Evolutionary conservation across 2,113 vertebrate species (phyloP).

Genomic region (Prunella himalayana): DNA sequence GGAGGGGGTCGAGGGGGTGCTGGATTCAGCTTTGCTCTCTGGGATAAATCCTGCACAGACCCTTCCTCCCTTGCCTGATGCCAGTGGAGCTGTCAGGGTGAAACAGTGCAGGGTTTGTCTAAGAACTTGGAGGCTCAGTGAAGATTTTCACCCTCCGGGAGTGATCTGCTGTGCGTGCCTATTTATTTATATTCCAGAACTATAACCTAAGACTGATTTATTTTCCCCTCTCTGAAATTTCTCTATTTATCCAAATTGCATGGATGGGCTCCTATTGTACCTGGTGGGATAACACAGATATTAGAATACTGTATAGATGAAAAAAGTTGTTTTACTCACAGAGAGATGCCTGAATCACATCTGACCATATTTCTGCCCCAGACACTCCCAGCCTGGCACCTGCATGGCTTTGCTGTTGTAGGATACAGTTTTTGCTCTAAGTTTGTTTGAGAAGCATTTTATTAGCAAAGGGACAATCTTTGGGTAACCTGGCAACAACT

Average conservation of each 20-base stretch:
- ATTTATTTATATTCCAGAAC: not conserved
- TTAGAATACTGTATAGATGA: not conserved
- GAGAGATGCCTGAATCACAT: not conserved
- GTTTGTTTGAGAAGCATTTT: not conserved
- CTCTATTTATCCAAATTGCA: not conserved
- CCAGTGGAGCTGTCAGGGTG: not conserved
- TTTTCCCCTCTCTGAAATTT: not conserved
- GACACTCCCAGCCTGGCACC: not conserved
- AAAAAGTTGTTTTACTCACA: not conserved
- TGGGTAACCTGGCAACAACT: not conserved
- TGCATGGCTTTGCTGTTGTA: not conserved
- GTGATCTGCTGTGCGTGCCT: fast-evolving
- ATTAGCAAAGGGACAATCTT: not conserved
- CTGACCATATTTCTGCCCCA: not conserved
- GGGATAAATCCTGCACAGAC: not conserved
- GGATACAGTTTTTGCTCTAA: not conserved
- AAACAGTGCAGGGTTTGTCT: not conserved
- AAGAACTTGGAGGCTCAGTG: not conserved
- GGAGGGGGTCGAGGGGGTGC: not conserved
- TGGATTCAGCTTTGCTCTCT: not conserved
- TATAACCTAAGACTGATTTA: not conserved
- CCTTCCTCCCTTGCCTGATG: not conserved
- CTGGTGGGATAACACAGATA: not conserved
- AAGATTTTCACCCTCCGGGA: not conserved
- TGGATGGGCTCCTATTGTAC: not conserved